A percentile compares a stretch with the other conserved stretches of the same genome.
Conservation (phyloP, 2,113 vertebrate species). For the Dryoscopus gambensis region DNA sequence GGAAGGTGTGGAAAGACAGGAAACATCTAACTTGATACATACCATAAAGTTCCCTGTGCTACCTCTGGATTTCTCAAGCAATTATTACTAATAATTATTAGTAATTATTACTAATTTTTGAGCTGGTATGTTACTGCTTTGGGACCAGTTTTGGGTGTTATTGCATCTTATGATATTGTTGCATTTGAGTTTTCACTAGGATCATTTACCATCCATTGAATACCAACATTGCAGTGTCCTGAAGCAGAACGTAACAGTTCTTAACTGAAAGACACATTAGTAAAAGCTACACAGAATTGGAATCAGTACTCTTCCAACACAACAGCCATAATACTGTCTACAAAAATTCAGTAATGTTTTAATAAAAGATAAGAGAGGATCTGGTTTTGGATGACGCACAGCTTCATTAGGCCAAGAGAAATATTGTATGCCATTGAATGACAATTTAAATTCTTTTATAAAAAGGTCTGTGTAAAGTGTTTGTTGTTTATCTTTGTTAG, state of each 20-base stretch:
- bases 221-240: neutral
- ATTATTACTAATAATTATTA: neutral
- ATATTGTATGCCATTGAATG: neutral
- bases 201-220: neutral
- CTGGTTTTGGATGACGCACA: neutral
- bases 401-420: neutral
- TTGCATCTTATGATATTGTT: neutral
- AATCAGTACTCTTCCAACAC: neutral
- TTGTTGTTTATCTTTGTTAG: neutral
- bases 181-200: neutral
- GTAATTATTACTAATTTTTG: neutral
- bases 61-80: neutral
- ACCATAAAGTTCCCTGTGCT: neutral
- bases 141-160: neutral
- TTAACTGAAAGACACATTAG: neutral
- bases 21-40: accelerated
- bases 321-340: neutral
- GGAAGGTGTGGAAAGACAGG: neutral
- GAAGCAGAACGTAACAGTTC: neutral
- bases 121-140: accelerated
- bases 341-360: neutral
- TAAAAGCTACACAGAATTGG: neutral
- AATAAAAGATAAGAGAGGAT: neutral
- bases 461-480: neutral
- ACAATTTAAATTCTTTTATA: neutral